phyloP scores from a whole-genome alignment of 2,113 vertebrate genomes.

The human (Homo sapiens) region GRCh38 chr18:43540501-43541000 shows the following conservation, averaged over 20 bases:
- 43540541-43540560: background rate
- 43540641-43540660: background rate
- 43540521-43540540: accelerated
- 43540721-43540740: background rate
- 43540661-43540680: background rate
- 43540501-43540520: background rate
- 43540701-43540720: background rate
- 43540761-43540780: background rate
- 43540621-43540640: background rate
- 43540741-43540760: background rate
- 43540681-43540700: background rate
- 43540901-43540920: background rate
- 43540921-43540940: background rate
- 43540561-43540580: background rate
- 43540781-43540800: background rate
- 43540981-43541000: background rate
- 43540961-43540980: background rate
- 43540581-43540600: background rate
- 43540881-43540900: background rate
- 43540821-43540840: background rate
- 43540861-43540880: background rate
- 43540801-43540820: background rate
- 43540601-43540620: background rate
- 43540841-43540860: background rate
- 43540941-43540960: background rate